phyloP scores from a whole-genome alignment of 2,888 invertebrate species.

The Folsomia manolachei region DNA sequence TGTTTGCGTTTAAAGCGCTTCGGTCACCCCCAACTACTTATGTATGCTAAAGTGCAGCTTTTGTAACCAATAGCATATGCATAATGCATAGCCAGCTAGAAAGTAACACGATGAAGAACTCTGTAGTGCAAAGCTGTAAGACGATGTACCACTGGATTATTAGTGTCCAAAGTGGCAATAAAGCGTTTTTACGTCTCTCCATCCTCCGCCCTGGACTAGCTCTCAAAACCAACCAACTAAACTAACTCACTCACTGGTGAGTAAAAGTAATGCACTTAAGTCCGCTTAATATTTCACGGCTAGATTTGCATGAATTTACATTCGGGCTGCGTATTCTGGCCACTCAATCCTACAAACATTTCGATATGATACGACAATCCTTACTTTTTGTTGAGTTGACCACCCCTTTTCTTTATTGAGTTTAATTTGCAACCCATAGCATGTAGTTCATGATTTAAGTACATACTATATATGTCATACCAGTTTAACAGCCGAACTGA shows the following conservation, averaged over 20 bases:
- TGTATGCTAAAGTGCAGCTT: neutral
- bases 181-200: neutral
- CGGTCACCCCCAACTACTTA: neutral
- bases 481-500: too few species aligned
- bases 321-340: too few species aligned
- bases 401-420: too few species aligned
- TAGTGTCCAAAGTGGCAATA: neutral
- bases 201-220: neutral
- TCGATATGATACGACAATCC: too few species aligned
- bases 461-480: too few species aligned
- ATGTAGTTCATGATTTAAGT: too few species aligned
- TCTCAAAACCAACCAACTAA: neutral
- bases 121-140: neutral
- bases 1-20: neutral
- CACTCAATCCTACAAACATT: too few species aligned
- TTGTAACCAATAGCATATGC: neutral
- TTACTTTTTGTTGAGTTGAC: too few species aligned
- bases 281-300: constrained; percentile 10
- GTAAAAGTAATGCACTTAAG: constrained; percentile 15
- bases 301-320: constrained; percentile 9
- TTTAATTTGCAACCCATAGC: too few species aligned
- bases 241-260: neutral
- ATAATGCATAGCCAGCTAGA: neutral
- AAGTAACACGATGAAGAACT: too few species aligned
- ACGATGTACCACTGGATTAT: neutral